Base-by-base conservation (phyloP, 2,113 vertebrate genomes). In the Ictalurus furcatus region DNA sequence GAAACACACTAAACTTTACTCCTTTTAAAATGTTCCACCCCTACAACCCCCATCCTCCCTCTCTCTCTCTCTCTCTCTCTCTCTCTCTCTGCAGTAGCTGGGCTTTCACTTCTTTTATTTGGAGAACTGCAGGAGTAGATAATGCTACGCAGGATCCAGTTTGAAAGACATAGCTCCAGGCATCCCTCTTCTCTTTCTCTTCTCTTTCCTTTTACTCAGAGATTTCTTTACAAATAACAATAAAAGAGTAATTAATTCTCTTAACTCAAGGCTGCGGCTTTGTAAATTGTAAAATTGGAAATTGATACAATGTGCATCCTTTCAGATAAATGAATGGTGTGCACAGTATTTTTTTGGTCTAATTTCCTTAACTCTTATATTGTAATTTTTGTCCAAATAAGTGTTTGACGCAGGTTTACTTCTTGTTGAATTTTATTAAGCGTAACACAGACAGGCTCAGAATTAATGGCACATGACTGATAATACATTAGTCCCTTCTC, bases 241-340 rank as follows among this genome's bases (percentile, higher is more conserved):
- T 95, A 89, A 97, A 97, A 99, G 30, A 97, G 96, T 97, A 97
- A 99, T 99, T 98, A 98, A 98, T 98, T 98, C 97, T 96, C 97
- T 97, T 96, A 96, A 96, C 94, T 96, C 95, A 90, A 92, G 97
- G 97, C 93, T 93, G 94, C 96, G 96, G 98, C 96, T 88, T 95
- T 96, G 92, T 96, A 37, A 40, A 59, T 61, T 83, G 80, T 83
- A 12, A 61, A 37, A 83, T 28, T 83, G 19, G 21, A 95, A 97
- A 97, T 92, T 95, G 94, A 96, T 96, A 97, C 96, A 97, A 97
- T 97, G 97, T 99, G 98, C 97, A 96, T 97, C 97, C 97, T 99
- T 97, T 99, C 96, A 98, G 98, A 99, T 99, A 99, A 99, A 98
- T 94, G 92, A 94, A 94, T 84, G 93, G 90, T 91, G 94, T 95